phyloP scores from a whole-genome alignment of 2,113 vertebrate genomes.

The Melanerpes formicivorus region DNA sequence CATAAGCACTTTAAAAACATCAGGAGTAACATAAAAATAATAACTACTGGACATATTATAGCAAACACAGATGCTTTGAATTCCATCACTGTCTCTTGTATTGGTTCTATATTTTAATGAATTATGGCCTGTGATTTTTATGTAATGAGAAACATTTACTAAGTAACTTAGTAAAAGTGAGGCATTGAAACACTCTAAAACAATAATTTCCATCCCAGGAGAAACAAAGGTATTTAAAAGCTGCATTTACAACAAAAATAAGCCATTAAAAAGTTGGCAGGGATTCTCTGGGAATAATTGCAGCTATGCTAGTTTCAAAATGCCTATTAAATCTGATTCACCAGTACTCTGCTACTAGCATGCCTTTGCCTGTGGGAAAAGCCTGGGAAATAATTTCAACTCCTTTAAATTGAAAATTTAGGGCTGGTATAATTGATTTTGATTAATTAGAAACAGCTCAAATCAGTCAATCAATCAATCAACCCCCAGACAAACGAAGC shows the following conservation, averaged over 20 bases:
- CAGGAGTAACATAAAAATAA: constrained; percentile 17
- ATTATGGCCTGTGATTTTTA: background rate
- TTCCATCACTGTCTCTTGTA: background rate
- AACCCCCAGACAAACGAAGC: background rate
- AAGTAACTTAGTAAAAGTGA: background rate
- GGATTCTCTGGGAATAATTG: constrained; percentile 20
- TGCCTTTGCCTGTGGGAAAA: background rate
- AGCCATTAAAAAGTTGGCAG: constrained; percentile 27
- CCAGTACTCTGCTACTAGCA: background rate
- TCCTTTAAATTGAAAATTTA: constrained; percentile 42
- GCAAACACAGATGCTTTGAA: background rate
- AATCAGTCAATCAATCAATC: background rate
- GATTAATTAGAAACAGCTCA: constrained; percentile 29
- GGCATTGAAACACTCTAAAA: background rate
- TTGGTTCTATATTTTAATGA: background rate
- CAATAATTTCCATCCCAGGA: background rate
- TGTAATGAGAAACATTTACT: background rate
- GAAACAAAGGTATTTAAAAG: constrained; percentile 43
- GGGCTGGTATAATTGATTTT: constrained; percentile 37
- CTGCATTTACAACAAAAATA: constrained; percentile 29
- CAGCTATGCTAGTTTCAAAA: constrained; percentile 31
- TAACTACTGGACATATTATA: background rate
- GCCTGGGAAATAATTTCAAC: constrained; percentile 17
- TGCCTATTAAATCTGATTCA: constrained; percentile 45
- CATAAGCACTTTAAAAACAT: constrained; percentile 19